Percentiles rank a stretch among this genome's conserved stretches.
Conservation (phyloP, 2,797 vertebrate species). For the Kryptopterus vitreolus region DNA sequence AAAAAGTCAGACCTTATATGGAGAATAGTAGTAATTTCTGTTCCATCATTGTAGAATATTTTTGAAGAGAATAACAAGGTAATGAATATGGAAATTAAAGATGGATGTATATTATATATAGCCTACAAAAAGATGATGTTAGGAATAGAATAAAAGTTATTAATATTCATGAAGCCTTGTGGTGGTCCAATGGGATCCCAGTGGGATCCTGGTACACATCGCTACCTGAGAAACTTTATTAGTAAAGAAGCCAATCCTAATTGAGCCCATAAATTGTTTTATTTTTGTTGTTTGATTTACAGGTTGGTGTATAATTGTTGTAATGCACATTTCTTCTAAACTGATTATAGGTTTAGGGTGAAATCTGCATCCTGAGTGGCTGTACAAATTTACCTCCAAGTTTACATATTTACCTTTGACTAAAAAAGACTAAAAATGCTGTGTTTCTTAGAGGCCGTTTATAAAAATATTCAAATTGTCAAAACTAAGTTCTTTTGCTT, state of each 20-base stretch:
- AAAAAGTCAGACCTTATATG: not conserved
- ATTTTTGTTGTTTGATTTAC: not conserved
- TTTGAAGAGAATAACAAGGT: not conserved
- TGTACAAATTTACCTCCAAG: not conserved
- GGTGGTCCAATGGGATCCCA: not conserved
- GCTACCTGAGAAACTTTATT: not conserved
- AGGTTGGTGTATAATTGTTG: not conserved
- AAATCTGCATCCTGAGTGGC: too few relatives aligned
- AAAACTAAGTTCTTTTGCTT: not conserved
- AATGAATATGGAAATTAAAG: not conserved
- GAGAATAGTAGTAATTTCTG: not conserved
- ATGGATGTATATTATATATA: not conserved
- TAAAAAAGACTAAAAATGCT: not conserved
- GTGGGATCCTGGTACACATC: not conserved
- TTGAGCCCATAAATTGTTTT: not conserved
- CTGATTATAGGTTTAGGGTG: not conserved
- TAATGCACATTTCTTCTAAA: not conserved
- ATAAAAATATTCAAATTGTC: not conserved
- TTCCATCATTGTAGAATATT: not conserved
- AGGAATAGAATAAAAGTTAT: not conserved
- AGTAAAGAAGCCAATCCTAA: not conserved
- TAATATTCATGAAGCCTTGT: not conserved
- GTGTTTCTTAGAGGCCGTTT: not conserved
- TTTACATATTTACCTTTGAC: not conserved
- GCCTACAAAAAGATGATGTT: not conserved